These are phyloP conservation scores for Cyrtodaria siliqua DNA, from an alignment of 2,888 invertebrate genomes.

Conservation along the genomic window DNA sequence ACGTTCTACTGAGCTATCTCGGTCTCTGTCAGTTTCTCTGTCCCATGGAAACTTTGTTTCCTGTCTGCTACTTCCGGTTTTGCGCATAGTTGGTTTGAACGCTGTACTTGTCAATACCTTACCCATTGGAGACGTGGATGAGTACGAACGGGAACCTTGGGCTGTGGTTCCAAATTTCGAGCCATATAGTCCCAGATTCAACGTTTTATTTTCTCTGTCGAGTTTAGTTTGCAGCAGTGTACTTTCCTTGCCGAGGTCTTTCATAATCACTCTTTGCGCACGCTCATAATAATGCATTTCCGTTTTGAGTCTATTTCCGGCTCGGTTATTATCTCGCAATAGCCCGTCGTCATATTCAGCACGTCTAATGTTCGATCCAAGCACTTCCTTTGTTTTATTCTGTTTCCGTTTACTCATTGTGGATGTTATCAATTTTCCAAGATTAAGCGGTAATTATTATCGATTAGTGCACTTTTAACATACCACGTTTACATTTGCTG, in stretches of 20 bases:
- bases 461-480: too few species aligned
- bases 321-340: slow-evolving; percentile 70
- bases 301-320: slow-evolving; percentile 69
- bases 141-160: slow-evolving; percentile 14
- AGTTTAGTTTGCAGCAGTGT: slow-evolving; percentile 61
- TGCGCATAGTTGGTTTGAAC: slow-evolving; percentile 12
- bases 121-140: slow-evolving; percentile 36
- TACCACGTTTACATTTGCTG: too few species aligned
- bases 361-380: slow-evolving; percentile 58
- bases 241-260: slow-evolving; percentile 71
- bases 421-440: not conserved
- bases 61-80: not conserved
- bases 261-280: slow-evolving; percentile 72
- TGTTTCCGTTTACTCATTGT: slow-evolving; percentile 33
- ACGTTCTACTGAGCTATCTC: slow-evolving; percentile 23
- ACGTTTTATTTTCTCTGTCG: slow-evolving; percentile 39
- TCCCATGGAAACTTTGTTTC: slow-evolving; percentile 50
- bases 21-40: slow-evolving; percentile 20
- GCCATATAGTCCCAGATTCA: slow-evolving; percentile 51
- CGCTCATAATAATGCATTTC: slow-evolving; percentile 72
- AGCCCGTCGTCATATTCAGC: slow-evolving; percentile 78
- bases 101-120: slow-evolving; percentile 15
- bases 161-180: slow-evolving; percentile 40
- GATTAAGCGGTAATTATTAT: too few species aligned
- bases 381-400: slow-evolving; percentile 46